phyloP scores from a whole-genome alignment of 2,113 vertebrate genomes.

The Perognathus longimembris region DNA sequence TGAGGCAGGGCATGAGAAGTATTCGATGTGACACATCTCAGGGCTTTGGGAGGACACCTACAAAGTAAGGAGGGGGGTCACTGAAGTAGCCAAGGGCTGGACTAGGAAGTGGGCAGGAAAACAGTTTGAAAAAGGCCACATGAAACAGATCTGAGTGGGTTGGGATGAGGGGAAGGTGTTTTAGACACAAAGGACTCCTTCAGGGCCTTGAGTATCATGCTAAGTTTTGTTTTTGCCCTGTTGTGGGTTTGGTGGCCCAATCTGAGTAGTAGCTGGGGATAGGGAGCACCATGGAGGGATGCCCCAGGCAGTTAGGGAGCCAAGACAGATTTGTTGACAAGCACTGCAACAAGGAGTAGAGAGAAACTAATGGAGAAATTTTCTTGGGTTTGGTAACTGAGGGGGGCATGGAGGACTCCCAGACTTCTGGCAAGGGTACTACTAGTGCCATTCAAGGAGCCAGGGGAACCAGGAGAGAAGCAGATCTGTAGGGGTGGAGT shows the following conservation, averaged over 20 bases:
- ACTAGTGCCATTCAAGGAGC: too few relatives aligned
- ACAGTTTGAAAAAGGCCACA: neutral
- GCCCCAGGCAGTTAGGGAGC: too few relatives aligned
- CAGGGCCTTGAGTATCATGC: neutral
- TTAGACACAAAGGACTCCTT: neutral
- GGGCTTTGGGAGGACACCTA: neutral
- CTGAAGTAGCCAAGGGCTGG: neutral
- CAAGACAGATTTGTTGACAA: neutral
- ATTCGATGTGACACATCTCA: neutral
- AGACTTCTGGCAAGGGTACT: neutral
- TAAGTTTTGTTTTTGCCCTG: slow-evolving; percentile 2
- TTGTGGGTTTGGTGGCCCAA: neutral
- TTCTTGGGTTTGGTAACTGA: neutral
- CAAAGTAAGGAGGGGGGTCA: neutral
- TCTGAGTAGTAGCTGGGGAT: too few relatives aligned
- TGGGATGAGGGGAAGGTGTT: neutral
- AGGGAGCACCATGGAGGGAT: too few relatives aligned
- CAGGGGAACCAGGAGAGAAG: too few relatives aligned
- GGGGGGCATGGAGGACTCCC: neutral
- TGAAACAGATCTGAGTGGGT: neutral
- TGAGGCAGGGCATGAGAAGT: neutral
- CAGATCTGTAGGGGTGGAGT: neutral
- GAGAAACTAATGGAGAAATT: neutral
- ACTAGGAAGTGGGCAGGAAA: too few relatives aligned
- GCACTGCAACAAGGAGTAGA: rapidly evolving